These are phyloP conservation scores for Perognathus longimembris DNA, from an alignment of 2,113 vertebrate genomes.

Conservation along the genomic window DNA sequence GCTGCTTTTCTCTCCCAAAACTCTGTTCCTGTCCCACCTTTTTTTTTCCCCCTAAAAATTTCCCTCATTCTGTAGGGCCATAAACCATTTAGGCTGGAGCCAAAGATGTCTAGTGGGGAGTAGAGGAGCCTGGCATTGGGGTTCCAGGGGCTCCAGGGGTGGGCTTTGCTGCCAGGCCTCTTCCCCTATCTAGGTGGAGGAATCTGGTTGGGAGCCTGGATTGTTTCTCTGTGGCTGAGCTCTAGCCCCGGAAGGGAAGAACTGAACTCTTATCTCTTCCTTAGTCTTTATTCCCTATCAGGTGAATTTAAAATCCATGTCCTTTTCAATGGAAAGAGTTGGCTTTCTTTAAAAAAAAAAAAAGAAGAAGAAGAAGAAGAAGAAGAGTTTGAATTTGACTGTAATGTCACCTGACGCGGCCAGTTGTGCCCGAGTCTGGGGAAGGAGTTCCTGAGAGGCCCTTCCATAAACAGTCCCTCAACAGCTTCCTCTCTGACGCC, in stretches of 20 bases:
- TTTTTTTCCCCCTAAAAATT: conserved; percentile 15
- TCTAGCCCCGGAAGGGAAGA: neutral
- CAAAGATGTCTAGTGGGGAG: conserved; percentile 30
- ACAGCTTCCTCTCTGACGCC: neutral
- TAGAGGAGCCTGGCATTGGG: neutral
- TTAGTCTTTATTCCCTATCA: neutral
- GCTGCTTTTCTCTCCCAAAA: conserved; percentile 14
- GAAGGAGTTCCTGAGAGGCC: neutral
- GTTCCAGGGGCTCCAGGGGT: neutral
- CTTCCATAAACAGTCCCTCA: neutral
- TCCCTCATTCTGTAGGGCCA: conserved; percentile 62
- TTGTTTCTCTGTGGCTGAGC: neutral
- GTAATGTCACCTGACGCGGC: neutral
- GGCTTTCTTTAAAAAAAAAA: neutral
- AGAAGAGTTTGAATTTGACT: conserved; percentile 8
- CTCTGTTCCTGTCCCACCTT: conserved; percentile 45
- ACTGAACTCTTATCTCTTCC: neutral
- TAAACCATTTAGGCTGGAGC: conserved; percentile 55
- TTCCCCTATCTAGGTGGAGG: neutral
- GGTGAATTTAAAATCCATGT: neutral
- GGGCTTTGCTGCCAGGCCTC: neutral
- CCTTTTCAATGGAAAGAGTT: conserved; percentile 23
- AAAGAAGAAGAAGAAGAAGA: neutral
- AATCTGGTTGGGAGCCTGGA: neutral
- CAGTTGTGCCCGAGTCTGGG: neutral